Evolutionary conservation across 1,140 invertebrate species (phyloP).

Genomic region (Holcopasites calliopsidis): DNA sequence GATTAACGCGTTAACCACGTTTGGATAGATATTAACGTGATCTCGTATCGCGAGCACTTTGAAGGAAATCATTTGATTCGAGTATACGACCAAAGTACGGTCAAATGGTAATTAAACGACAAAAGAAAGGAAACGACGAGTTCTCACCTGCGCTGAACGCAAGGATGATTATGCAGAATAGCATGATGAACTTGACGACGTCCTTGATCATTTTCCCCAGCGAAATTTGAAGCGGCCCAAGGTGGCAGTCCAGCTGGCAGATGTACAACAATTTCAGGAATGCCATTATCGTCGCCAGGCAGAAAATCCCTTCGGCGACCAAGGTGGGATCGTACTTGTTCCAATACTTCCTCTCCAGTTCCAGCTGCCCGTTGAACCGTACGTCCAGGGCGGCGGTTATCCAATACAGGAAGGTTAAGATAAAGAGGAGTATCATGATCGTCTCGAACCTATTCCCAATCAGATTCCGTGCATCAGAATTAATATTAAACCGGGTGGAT

Average conservation of each 20-base stretch:
- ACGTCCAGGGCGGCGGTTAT: conserved; percentile 76
- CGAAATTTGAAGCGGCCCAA: conserved; percentile 82
- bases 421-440: conserved; percentile 76
- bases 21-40: not conserved
- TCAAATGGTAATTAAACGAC: too few species aligned
- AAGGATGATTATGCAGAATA: conserved; percentile 80
- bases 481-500: too few species aligned
- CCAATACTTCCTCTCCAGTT: conserved; percentile 85
- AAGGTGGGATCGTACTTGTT: conserved; percentile 85
- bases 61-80: too few species aligned
- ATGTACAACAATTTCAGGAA: conserved; percentile 82
- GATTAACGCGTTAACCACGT: too few species aligned
- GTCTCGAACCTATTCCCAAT: conserved; percentile 71
- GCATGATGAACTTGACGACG: conserved; percentile 80
- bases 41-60: too few species aligned
- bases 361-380: conserved; percentile 71
- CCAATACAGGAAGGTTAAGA: conserved; percentile 80
- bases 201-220: conserved; percentile 82
- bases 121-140: not conserved
- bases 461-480: not conserved
- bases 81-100: too few species aligned
- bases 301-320: conserved; percentile 86
- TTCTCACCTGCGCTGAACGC: conserved; percentile 78
- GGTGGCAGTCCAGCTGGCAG: conserved; percentile 81
- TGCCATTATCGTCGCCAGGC: conserved; percentile 86